These are phyloP conservation scores for Sarcoramphus papa DNA, from an alignment of 2,797 vertebrate genomes.

Conservation along the genomic window DNA sequence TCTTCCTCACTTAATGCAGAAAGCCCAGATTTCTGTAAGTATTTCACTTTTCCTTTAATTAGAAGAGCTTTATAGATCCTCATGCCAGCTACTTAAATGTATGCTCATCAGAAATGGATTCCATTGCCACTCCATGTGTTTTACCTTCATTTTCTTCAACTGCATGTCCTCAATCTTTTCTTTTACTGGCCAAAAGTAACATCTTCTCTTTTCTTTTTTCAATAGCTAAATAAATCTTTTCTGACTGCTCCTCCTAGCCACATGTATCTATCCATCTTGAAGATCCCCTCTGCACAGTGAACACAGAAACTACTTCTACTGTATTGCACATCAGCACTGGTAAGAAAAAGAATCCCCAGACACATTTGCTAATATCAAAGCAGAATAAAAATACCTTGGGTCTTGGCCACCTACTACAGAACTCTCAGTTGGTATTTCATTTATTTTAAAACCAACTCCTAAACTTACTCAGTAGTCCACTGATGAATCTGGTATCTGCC, in stretches of 20 bases:
- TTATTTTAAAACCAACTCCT: background rate
- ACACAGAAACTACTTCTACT: background rate
- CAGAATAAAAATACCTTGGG: background rate
- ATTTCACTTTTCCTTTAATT: background rate
- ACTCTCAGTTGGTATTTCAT: background rate
- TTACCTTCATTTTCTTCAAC: background rate
- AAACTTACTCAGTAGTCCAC: background rate
- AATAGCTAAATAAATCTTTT: background rate
- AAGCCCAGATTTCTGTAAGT: background rate
- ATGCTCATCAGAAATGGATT: background rate
- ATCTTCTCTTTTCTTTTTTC: background rate
- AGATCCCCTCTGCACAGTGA: background rate
- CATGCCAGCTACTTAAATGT: background rate
- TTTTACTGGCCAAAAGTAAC: background rate
- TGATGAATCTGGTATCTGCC: background rate
- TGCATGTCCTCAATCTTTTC: background rate
- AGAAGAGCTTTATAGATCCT: background rate
- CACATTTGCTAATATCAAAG: background rate
- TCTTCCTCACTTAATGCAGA: background rate
- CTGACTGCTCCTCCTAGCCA: background rate
- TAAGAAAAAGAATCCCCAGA: background rate
- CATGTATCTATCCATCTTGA: background rate
- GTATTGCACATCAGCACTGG: background rate
- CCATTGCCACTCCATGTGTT: background rate
- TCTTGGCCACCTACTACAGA: background rate